Evolutionary conservation across 2,113 vertebrate species (phyloP).

Genomic region (Barnardius zonarius): DNA sequence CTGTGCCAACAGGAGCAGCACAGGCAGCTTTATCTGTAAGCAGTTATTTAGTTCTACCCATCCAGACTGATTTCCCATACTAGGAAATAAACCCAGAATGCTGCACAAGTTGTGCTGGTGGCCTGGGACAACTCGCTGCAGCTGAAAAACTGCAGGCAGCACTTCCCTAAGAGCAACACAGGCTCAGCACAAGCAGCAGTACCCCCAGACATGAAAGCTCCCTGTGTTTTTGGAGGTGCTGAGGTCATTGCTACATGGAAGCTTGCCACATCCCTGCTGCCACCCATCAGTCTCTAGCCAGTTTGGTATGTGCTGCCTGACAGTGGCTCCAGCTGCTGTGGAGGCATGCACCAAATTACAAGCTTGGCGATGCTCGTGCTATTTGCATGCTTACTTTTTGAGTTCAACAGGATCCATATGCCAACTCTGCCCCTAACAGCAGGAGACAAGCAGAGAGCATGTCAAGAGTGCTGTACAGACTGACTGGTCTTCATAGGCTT

Average conservation of each 20-base stretch:
- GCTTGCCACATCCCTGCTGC: background rate
- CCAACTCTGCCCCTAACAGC: background rate
- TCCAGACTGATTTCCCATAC: background rate
- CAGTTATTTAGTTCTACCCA: background rate
- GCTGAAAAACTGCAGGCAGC: background rate
- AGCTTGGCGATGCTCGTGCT: background rate
- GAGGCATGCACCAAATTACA: slow-evolving; percentile 22
- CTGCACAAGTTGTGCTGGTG: background rate
- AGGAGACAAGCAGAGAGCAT: slow-evolving; percentile 9
- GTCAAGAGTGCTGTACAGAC: background rate
- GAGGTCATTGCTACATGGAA: background rate
- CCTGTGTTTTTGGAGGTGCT: background rate
- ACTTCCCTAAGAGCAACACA: background rate
- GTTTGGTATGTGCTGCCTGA: background rate
- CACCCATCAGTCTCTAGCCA: background rate
- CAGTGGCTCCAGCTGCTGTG: slow-evolving; percentile 1
- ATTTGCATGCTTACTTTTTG: background rate
- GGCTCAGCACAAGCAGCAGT: background rate
- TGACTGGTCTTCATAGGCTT: background rate
- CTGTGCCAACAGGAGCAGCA: background rate
- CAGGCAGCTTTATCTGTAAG: background rate
- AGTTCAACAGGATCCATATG: background rate
- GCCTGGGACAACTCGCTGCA: background rate
- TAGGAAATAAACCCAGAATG: background rate
- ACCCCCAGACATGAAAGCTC: background rate